A percentile compares a stretch with the other conserved stretches of the same genome.
Conservation (phyloP, 1,140 invertebrate genomes). For the Lucilia cuprina region DNA sequence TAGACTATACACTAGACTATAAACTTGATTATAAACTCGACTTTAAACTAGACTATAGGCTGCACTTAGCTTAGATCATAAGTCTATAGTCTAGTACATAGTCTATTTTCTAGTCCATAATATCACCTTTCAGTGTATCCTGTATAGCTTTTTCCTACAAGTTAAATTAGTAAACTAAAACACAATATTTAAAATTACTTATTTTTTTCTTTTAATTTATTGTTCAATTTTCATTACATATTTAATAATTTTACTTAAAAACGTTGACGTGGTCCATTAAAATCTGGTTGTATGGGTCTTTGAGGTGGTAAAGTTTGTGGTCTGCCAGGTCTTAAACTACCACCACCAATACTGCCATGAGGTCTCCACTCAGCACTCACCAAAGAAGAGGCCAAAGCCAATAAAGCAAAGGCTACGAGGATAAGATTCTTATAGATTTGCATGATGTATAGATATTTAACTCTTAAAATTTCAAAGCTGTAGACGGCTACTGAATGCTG, state of each 20-base stretch:
- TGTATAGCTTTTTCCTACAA: too few species aligned
- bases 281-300: background rate
- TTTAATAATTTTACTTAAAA: background rate
- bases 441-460: background rate
- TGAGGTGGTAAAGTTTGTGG: constrained; percentile 7
- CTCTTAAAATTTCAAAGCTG: background rate
- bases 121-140: too few species aligned
- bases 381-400: background rate
- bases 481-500: background rate
- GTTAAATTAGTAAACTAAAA: too few species aligned
- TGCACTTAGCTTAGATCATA: too few species aligned
- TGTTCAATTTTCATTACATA: background rate
- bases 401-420: background rate
- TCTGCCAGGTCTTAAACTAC: background rate
- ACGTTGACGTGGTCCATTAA: background rate
- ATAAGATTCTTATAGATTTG: background rate
- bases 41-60: too few species aligned
- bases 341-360: background rate
- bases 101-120: too few species aligned
- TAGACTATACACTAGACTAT: too few species aligned
- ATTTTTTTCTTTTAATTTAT: background rate
- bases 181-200: background rate
- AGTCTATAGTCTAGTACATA: too few species aligned
- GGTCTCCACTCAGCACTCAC: background rate
- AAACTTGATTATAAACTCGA: too few species aligned